Evolutionary conservation across 2,888 invertebrate species (phyloP).

Genomic region (Thereva unica): DNA sequence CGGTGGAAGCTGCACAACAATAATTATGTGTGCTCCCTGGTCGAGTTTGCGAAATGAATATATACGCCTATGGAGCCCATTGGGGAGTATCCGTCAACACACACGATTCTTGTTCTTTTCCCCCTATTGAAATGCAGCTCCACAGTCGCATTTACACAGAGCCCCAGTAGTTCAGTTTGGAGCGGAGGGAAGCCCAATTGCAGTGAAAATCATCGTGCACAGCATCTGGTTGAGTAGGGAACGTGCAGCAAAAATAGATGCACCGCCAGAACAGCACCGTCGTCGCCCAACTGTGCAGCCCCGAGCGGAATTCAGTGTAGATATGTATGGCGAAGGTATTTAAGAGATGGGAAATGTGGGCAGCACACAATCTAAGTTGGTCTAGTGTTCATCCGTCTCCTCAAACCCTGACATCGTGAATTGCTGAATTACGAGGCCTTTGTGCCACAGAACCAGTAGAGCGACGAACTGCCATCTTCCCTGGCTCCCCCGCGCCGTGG

Average conservation of each 20-base stretch:
- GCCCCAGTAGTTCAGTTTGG: slow-evolving; percentile 34
- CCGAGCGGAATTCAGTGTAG: too few species aligned
- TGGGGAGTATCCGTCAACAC: background rate
- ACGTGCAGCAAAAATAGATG: slow-evolving; percentile 14
- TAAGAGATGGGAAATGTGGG: slow-evolving; percentile 19
- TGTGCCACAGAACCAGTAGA: slow-evolving; percentile 40
- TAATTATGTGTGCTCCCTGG: too few species aligned
- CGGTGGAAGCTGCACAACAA: too few species aligned
- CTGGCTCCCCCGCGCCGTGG: background rate
- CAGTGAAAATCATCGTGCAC: slow-evolving; percentile 13
- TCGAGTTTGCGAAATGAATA: too few species aligned
- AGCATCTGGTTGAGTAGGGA: slow-evolving; percentile 17
- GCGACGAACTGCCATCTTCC: slow-evolving; percentile 16
- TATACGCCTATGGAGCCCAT: too few species aligned
- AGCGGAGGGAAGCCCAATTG: slow-evolving; percentile 19
- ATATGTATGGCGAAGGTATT: background rate
- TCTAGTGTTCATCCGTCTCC: slow-evolving; percentile 16
- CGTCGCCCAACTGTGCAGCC: too few species aligned
- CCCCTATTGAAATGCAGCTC: slow-evolving; percentile 24
- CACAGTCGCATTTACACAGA: slow-evolving; percentile 28
- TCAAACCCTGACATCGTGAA: background rate
- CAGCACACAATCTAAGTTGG: slow-evolving; percentile 24
- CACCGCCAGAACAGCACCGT: background rate
- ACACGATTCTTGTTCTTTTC: slow-evolving; percentile 17
- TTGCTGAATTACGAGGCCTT: slow-evolving; percentile 30